Evolutionary conservation across 2,888 invertebrate genomes (phyloP).

Genomic region (Sceliomorpha sp.): DNA sequence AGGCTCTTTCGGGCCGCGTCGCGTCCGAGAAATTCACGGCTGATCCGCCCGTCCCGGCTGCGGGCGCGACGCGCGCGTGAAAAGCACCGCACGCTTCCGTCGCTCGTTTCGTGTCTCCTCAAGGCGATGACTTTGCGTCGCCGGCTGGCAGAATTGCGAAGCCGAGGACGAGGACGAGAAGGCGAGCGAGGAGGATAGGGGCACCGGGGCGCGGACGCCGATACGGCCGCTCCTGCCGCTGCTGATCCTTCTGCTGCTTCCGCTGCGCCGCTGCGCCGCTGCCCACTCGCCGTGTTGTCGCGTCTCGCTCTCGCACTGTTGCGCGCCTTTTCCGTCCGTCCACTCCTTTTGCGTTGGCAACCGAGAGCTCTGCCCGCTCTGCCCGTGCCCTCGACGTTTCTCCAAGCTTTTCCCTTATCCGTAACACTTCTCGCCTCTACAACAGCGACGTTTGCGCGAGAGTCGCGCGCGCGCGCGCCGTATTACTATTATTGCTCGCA

Average conservation of each 20-base stretch:
- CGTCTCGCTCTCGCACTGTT: constrained; percentile 4
- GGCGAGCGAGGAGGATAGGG: not conserved
- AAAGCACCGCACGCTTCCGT: constrained; percentile 48
- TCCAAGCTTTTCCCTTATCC: constrained; percentile 28
- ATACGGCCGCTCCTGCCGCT: constrained; percentile 68
- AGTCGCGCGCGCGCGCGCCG: constrained; percentile 3
- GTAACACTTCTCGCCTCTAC: constrained; percentile 38
- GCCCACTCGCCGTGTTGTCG: too few relatives aligned
- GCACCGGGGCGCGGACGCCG: constrained; percentile 50
- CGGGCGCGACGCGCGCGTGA: constrained; percentile 44
- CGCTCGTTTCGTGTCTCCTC: too few relatives aligned
- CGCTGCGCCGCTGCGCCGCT: too few relatives aligned
- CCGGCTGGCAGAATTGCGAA: not conserved
- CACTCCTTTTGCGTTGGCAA: constrained; percentile 22
- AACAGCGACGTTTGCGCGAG: constrained; percentile 26
- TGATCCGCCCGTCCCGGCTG: constrained; percentile 60
- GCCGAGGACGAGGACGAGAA: not conserved
- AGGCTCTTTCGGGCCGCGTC: constrained; percentile 71
- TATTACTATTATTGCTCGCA: not conserved
- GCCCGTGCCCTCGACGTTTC: constrained; percentile 37
- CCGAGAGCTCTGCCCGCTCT: constrained; percentile 12
- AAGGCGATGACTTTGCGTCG: constrained; percentile 12
- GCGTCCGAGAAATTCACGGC: constrained; percentile 73
- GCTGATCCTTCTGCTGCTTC: constrained; percentile 65
- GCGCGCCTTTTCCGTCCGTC: constrained; percentile 2